Base-by-base conservation (phyloP, 2,888 invertebrate species). In the Pristionchus entomophagus region DNA sequence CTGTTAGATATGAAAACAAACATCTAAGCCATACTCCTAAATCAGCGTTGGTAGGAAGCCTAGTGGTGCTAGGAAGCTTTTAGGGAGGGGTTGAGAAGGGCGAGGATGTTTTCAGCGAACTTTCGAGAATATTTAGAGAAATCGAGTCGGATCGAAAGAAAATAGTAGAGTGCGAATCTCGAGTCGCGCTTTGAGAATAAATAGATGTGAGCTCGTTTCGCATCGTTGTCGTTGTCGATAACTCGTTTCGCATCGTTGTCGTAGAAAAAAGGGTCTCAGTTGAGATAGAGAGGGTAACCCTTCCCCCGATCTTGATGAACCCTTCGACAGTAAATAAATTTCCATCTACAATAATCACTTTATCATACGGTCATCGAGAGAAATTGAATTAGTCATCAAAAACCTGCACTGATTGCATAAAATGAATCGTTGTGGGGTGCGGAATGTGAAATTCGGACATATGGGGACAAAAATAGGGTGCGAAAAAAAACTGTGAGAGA, bases 141-240 rank as follows among this genome's bases (percentile, higher is more conserved):
- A 14, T 6, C 45, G 14, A 45, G 6, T 45, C 6, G 45, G 14
- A 10, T 45, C 45, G 45, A 45, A 14, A 45, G n/a, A 45, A 45
- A 45, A 10, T 45, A 10, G 29, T 53, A 17, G 73, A 53, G 26
- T 10, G 78, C n/a, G 78, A 82, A 26, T 65, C 73, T 80, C 56
- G 35, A 45, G 62, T 82, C n/a, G 85, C 41, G 51, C 59, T 59
- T 14, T 56, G n/a, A 56, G 56, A 65, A 65, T 35, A 35, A 65
- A 65, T 65, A 38, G 65, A 14, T 35, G n/a, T n/a, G n/a, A n/a
- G n/a, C n/a, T n/a, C n/a, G n/a, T n/a, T n/a, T n/a, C n/a, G n/a
- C n/a, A n/a, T n/a, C n/a, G 65, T 6, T 19, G 35, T 35, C 65
- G 65, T 35, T 65, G 65, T n/a, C 35, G 65, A 65, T 65, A 65